phyloP scores from a whole-genome alignment of 2,797 vertebrate genomes.

The Pagetopsis macropterus region DNA sequence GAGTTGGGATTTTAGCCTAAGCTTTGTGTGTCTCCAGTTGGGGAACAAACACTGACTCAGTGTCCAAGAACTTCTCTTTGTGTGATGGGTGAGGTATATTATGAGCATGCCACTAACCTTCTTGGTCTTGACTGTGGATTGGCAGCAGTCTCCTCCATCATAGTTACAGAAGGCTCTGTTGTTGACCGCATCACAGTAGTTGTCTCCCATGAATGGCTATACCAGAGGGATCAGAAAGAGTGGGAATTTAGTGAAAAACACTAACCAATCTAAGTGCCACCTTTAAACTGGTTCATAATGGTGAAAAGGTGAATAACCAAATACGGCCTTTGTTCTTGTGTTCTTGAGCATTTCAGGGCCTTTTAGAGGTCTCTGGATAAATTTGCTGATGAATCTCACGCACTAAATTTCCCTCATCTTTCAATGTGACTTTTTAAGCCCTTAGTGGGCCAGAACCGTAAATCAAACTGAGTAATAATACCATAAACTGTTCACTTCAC shows the following conservation, averaged over 20 bases:
- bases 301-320: neutral
- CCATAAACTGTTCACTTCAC: slow-evolving; percentile 73
- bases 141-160: slow-evolving; percentile 96
- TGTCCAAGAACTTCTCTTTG: slow-evolving; percentile 19
- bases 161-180: slow-evolving; percentile 99
- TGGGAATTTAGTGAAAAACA: slow-evolving; percentile 8
- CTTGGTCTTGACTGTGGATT: slow-evolving; percentile 97
- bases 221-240: slow-evolving; percentile 22
- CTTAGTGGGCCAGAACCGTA: slow-evolving; percentile 61
- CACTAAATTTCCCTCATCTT: slow-evolving; percentile 69
- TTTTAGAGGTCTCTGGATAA: slow-evolving; percentile 40
- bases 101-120: slow-evolving; percentile 84
- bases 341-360: slow-evolving; percentile 19
- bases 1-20: slow-evolving; percentile 24
- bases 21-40: slow-evolving; percentile 23
- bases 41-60: slow-evolving; percentile 28
- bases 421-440: slow-evolving; percentile 70
- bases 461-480: slow-evolving; percentile 70
- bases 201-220: slow-evolving; percentile 95
- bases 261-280: neutral
- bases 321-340: slow-evolving; percentile 20
- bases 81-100: slow-evolving; percentile 1
- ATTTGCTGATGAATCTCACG: slow-evolving; percentile 67
- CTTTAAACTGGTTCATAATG: slow-evolving; percentile 11
- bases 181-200: slow-evolving; percentile 97